These are phyloP conservation scores for Perccottus glenii DNA, from an alignment of 2,113 vertebrate species.

Conservation along the genomic window DNA sequence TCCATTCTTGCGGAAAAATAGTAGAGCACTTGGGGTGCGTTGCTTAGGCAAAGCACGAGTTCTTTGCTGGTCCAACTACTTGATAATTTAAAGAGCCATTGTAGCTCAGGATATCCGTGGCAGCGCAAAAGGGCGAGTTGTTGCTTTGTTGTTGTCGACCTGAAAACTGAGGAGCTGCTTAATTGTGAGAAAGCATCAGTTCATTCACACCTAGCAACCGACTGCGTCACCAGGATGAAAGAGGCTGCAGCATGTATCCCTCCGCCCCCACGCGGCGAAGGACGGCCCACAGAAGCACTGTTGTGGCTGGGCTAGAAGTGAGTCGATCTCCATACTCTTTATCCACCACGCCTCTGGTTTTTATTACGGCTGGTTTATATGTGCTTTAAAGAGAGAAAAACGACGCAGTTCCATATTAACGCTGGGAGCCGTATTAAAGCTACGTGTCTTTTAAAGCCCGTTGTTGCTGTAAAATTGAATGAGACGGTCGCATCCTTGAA, in stretches of 20 bases:
- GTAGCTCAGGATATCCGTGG: slow-evolving; percentile 68
- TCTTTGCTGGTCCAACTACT: slow-evolving; percentile 56
- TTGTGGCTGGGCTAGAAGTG: neutral
- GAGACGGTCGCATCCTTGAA: neutral
- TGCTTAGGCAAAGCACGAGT: slow-evolving; percentile 83
- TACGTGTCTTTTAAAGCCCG: no score
- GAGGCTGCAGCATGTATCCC: slow-evolving; percentile 48
- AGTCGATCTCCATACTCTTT: no score
- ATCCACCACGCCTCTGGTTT: no score
- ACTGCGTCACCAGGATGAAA: slow-evolving; percentile 73
- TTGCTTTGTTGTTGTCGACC: slow-evolving; percentile 79
- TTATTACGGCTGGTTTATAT: neutral
- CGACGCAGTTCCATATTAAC: no score
- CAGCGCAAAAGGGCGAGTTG: slow-evolving; percentile 56
- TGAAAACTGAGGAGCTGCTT: slow-evolving; percentile 76
- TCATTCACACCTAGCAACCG: slow-evolving; percentile 85
- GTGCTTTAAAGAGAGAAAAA: neutral
- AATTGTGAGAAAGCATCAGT: slow-evolving; percentile 76
- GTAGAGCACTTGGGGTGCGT: slow-evolving; percentile 79
- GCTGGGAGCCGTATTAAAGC: no score
- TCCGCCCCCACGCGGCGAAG: slow-evolving; percentile 55
- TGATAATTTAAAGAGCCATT: slow-evolving; percentile 79
- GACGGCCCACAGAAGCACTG: slow-evolving; percentile 37
- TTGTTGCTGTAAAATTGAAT: slow-evolving; percentile 10
- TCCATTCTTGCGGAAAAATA: slow-evolving; percentile 81